These are phyloP conservation scores for Macropus fuliginosus DNA, from an alignment of 2,797 vertebrate species.

Conservation along the genomic window DNA sequence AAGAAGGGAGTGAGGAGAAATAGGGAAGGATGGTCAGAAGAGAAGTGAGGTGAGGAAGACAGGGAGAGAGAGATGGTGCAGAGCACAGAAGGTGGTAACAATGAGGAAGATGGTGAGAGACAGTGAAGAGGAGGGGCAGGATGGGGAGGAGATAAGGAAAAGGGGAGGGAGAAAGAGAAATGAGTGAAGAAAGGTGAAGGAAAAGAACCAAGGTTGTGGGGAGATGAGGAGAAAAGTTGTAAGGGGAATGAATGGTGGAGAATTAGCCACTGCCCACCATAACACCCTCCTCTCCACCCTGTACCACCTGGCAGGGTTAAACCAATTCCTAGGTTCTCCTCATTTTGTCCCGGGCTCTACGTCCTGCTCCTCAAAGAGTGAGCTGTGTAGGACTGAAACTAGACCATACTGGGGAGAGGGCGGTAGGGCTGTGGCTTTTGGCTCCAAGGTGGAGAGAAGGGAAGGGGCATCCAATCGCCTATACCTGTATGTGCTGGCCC, in stretches of 20 bases:
- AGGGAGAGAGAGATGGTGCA: no score
- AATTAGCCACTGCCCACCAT: not conserved
- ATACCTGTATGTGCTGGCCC: slow-evolving; percentile 86
- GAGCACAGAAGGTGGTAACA: not conserved
- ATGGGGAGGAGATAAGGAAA: not conserved
- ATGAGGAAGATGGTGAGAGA: not conserved
- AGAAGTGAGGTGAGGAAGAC: not conserved
- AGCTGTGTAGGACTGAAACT: not conserved
- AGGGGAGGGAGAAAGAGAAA: not conserved
- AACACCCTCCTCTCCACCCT: not conserved
- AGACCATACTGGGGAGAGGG: not conserved
- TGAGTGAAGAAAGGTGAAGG: not conserved
- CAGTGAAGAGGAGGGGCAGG: not conserved
- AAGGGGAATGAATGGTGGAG: not conserved
- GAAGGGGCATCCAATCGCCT: not conserved
- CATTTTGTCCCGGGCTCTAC: not conserved
- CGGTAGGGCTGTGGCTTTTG: not conserved
- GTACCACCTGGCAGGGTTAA: not conserved
- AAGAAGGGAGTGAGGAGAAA: not conserved
- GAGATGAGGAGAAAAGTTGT: not conserved
- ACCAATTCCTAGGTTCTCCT: not conserved
- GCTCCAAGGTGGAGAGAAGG: not conserved
- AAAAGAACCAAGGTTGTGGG: not conserved
- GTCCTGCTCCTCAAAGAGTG: not conserved
- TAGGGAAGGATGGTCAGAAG: not conserved